A percentile compares a stretch with the other conserved stretches of the same genome.
phyloP scores from a whole-genome alignment of 2,888 invertebrate genomes.

The Drosophila suboccidentalis region DNA sequence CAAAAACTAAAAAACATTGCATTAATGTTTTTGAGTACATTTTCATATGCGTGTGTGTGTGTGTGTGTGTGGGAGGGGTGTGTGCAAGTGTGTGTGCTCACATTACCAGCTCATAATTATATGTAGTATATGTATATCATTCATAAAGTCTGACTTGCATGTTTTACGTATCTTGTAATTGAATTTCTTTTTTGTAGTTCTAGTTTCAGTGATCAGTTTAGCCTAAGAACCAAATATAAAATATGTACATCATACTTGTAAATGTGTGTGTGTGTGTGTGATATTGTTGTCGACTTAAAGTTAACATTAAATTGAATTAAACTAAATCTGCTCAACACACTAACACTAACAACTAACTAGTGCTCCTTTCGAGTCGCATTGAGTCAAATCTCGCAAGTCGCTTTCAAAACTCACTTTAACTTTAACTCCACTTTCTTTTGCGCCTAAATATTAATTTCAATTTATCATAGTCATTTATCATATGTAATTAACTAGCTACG shows the following conservation, averaged over 20 bases:
- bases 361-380: conserved; percentile 28
- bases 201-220: conserved; percentile 25
- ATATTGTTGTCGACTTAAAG: conserved; percentile 43
- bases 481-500: conserved; percentile 59
- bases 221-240: conserved; percentile 41
- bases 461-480: conserved; percentile 33
- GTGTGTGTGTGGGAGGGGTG: conserved; percentile 8
- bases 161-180: conserved; percentile 65
- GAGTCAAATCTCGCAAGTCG: conserved; percentile 17
- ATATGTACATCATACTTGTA: conserved; percentile 46
- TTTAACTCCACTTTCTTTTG: conserved; percentile 21
- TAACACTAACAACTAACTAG: conserved; percentile 64
- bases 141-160: conserved; percentile 62
- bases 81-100: conserved; percentile 29
- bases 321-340: conserved; percentile 77
- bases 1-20: conserved; percentile 22
- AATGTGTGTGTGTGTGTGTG: conserved; percentile 20
- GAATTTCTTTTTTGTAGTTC: conserved; percentile 23
- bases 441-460: conserved; percentile 38
- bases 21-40: conserved; percentile 54
- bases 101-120: conserved; percentile 10
- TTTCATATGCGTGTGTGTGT: conserved; percentile 23
- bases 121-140: conserved; percentile 14
- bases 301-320: conserved; percentile 63
- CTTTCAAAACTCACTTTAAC: conserved; percentile 39